These are phyloP conservation scores for Aphelenchoides besseyi DNA, from an alignment of 1,140 invertebrate species.

Conservation along the genomic window DNA sequence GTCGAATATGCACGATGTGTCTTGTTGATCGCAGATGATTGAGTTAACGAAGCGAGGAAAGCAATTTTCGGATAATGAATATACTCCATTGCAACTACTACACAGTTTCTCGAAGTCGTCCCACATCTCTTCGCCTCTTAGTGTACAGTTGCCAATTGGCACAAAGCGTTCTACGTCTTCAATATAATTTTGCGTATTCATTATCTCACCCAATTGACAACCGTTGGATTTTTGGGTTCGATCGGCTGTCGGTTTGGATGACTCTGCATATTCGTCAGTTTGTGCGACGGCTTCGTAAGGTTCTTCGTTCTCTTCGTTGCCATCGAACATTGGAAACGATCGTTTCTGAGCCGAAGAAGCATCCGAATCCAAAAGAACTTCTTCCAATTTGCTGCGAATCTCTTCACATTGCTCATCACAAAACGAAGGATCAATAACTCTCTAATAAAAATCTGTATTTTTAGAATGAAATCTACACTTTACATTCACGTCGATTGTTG, in stretches of 20 bases:
- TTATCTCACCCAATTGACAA: too few relatives aligned
- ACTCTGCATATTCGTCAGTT: too few relatives aligned
- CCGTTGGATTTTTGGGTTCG: background rate
- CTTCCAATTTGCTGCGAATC: background rate
- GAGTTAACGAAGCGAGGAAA: conserved; percentile 26
- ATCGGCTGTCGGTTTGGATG: background rate
- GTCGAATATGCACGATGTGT: conserved; percentile 30
- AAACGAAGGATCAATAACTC: background rate
- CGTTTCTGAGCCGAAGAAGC: background rate
- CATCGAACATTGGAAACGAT: background rate
- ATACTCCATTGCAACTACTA: conserved; percentile 27
- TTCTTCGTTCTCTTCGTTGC: background rate
- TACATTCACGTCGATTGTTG: background rate
- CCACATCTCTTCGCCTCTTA: conserved; percentile 26
- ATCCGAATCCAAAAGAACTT: background rate
- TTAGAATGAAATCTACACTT: background rate
- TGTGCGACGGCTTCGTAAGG: background rate
- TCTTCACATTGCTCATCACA: conserved; percentile 10
- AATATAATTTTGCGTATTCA: too few relatives aligned
- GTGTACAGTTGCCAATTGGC: conserved; percentile 26
- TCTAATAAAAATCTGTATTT: background rate
- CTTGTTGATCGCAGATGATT: conserved; percentile 27
- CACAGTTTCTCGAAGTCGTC: conserved; percentile 31
- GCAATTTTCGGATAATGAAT: conserved; percentile 19
- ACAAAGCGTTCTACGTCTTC: conserved; percentile 27